phyloP scores from a whole-genome alignment of 2,113 vertebrate genomes.

The Illadopsis cleaveri region DNA sequence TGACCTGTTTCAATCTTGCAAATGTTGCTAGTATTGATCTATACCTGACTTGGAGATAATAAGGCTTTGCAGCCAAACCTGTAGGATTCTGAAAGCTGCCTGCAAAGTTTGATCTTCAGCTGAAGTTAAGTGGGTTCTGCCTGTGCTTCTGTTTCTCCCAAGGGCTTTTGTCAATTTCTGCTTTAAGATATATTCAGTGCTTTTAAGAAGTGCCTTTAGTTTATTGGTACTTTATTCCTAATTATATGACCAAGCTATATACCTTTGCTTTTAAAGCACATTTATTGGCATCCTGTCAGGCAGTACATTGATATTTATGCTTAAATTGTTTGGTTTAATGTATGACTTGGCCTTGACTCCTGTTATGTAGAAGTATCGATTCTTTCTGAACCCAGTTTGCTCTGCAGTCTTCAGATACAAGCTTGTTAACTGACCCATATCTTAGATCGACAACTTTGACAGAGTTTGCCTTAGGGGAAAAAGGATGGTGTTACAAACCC shows the following conservation, averaged over 20 bases:
- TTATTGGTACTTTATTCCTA: neutral
- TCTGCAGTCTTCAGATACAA: neutral
- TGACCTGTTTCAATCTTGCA: conserved; percentile 28
- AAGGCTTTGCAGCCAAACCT: neutral
- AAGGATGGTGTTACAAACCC: neutral
- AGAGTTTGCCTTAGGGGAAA: neutral
- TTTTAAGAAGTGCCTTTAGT: neutral
- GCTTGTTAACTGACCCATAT: conserved; percentile 16
- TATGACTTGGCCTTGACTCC: conserved; percentile 18
- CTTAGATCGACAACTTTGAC: neutral
- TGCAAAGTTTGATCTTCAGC: neutral
- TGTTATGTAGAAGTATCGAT: conserved; percentile 3
- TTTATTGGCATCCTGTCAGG: conserved; percentile 27
- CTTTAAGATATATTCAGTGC: neutral
- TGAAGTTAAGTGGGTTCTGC: neutral
- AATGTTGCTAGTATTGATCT: conserved; percentile 26
- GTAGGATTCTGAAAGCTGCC: neutral
- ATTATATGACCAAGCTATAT: neutral
- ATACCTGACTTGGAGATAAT: neutral
- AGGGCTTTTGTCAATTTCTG: neutral
- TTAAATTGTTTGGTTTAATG: conserved; percentile 19
- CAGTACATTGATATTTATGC: conserved; percentile 13
- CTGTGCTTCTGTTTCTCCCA: neutral
- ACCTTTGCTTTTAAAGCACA: conserved; percentile 15
- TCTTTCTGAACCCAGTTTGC: conserved; percentile 10